Percentiles rank a stretch among this genome's conserved stretches.
phyloP scores from a whole-genome alignment of 2,113 vertebrate genomes.

The Cyprinodon tularosa region DNA sequence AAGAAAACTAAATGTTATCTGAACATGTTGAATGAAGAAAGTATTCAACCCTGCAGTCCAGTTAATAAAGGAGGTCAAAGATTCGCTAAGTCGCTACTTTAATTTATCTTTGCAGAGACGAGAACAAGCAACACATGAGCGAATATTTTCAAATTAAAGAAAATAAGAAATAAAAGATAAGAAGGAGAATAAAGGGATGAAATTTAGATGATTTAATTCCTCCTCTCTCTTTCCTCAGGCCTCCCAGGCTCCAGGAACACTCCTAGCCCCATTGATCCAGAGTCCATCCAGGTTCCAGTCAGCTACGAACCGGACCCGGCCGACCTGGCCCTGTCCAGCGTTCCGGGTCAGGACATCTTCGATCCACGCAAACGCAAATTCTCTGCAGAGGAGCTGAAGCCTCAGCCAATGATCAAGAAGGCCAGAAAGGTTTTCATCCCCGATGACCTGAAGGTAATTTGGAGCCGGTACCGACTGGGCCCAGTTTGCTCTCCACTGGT shows the following conservation, averaged over 20 bases:
- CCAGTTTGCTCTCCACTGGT: neutral
- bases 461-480: neutral
- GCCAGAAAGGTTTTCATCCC: conserved; percentile 98
- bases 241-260: conserved; percentile 82
- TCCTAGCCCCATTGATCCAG: conserved; percentile 95
- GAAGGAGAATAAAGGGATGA: neutral
- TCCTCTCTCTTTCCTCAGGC: neutral
- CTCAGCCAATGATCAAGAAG: conserved; percentile 99
- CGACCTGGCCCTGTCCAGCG: conserved; percentile 95
- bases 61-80: too few species aligned
- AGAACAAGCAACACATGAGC: too few species aligned
- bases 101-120: too few species aligned
- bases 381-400: conserved; percentile 95
- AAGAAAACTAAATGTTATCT: neutral
- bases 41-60: too few species aligned
- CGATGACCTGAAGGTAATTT: conserved; percentile 93
- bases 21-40: too few species aligned
- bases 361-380: conserved; percentile 97
- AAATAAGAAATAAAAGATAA: neutral
- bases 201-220: neutral
- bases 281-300: conserved; percentile 92
- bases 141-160: neutral
- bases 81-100: too few species aligned
- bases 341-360: conserved; percentile 97
- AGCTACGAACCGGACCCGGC: conserved; percentile 94